Conservation (phyloP, 1,140 invertebrate species). For the Bursaphelenchus mucronatus region DNA sequence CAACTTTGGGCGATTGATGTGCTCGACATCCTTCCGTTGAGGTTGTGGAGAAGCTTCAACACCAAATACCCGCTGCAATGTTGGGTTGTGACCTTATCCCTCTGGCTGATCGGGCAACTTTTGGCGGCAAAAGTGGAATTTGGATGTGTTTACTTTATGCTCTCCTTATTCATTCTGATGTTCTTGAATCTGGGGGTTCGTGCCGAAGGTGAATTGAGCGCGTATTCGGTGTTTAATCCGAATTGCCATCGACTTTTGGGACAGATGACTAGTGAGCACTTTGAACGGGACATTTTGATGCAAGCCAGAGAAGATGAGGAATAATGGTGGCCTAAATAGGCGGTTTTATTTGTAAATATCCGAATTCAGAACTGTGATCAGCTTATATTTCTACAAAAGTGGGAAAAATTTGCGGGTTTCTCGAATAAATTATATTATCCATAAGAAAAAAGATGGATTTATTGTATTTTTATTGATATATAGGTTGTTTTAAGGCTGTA, state of each 20-base stretch:
- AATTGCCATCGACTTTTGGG: slow-evolving; percentile 86
- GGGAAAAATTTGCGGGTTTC: no score
- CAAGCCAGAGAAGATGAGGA: slow-evolving; percentile 11
- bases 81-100: slow-evolving; percentile 33
- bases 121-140: slow-evolving; percentile 69
- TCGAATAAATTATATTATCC: no score
- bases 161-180: slow-evolving; percentile 75
- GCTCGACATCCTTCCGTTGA: slow-evolving; percentile 40
- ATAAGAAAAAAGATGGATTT: no score
- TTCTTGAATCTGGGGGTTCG: slow-evolving; percentile 76
- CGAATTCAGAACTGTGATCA: no score
- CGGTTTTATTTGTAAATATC: no score
- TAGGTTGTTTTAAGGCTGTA: no score
- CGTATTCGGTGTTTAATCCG: slow-evolving; percentile 95
- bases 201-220: slow-evolving; percentile 72
- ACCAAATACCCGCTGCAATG: slow-evolving; percentile 34
- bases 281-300: slow-evolving; percentile 74
- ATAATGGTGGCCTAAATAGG: no score
- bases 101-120: slow-evolving; percentile 46
- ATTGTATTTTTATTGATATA: no score
- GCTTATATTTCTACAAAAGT: no score
- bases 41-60: slow-evolving; percentile 47
- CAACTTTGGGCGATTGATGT: slow-evolving; percentile 42
- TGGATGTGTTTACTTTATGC: slow-evolving; percentile 80
- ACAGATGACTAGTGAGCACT: slow-evolving; percentile 86